Evolutionary conservation across 2,113 vertebrate genomes (phyloP).

Genomic region (Macquaria australasica): DNA sequence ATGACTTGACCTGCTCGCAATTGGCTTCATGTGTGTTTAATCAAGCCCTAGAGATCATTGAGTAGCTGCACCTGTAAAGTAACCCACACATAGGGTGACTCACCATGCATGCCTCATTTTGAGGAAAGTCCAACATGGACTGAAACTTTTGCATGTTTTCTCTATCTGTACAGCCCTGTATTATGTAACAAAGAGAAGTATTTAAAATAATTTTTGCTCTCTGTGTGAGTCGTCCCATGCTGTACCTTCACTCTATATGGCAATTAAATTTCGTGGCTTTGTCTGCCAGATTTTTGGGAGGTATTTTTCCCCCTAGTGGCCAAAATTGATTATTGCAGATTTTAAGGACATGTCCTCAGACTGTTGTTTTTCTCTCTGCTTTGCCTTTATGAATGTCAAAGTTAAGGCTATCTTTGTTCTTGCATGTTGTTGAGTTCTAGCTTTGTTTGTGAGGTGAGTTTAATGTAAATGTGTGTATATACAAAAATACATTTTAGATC

Average conservation of each 20-base stretch:
- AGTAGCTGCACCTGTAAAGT: no score
- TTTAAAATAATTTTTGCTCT: no score
- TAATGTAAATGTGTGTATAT: not conserved
- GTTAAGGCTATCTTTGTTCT: not conserved
- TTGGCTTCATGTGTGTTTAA: no score
- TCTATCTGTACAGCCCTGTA: no score
- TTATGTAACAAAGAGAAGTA: no score
- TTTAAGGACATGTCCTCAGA: not conserved
- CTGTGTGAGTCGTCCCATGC: no score
- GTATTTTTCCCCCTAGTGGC: not conserved
- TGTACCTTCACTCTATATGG: no score
- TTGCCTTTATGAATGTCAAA: not conserved
- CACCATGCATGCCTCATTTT: no score
- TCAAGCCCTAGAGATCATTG: no score
- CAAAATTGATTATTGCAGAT: not conserved
- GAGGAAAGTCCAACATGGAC: no score
- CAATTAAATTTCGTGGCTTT: not conserved
- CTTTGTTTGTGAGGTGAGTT: not conserved
- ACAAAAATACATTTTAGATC: not conserved
- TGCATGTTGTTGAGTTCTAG: not conserved
- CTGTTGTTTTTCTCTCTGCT: not conserved
- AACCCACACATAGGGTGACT: no score
- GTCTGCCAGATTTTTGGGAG: not conserved
- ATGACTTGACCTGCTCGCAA: no score
- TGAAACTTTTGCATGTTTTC: not conserved